Percentiles rank a stretch among this genome's conserved stretches.
These are phyloP conservation scores for Chelonus insularis DNA, from an alignment of 1,140 invertebrate species.

Conservation along the genomic window DNA sequence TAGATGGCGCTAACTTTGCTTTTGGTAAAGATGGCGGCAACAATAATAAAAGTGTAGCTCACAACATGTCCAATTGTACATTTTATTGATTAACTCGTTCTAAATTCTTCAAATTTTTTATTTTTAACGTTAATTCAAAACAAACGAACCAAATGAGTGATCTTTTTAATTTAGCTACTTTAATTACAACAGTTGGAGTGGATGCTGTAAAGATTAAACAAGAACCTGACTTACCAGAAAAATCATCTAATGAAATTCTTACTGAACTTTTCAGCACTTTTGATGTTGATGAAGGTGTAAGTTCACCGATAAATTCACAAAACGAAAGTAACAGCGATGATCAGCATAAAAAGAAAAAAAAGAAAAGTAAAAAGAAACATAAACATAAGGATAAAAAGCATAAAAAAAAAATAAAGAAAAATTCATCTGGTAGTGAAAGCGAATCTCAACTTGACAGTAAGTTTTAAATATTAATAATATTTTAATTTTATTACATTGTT, in stretches of 20 bases:
- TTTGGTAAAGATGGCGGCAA: too few relatives aligned
- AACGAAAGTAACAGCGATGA: slow-evolving; percentile 52
- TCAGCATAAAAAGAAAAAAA: slow-evolving; percentile 59
- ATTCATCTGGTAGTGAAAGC: slow-evolving; percentile 58
- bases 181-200: slow-evolving; percentile 55
- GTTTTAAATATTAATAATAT: slow-evolving; percentile 12
- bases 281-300: slow-evolving; percentile 54
- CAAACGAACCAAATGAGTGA: too few relatives aligned
- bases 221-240: slow-evolving; percentile 59
- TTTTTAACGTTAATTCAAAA: background rate
- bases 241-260: slow-evolving; percentile 78
- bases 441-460: slow-evolving; percentile 51
- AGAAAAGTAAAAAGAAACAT: slow-evolving; percentile 62
- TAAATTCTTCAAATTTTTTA: too few relatives aligned
- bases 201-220: slow-evolving; percentile 57
- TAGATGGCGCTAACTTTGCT: too few relatives aligned
- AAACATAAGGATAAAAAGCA: slow-evolving; percentile 62
- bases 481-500: slow-evolving; percentile 5
- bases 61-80: too few relatives aligned
- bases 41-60: too few relatives aligned
- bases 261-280: slow-evolving; percentile 77
- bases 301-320: slow-evolving; percentile 33
- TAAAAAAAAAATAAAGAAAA: slow-evolving; percentile 59
- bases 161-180: slow-evolving; percentile 55
- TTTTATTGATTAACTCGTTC: too few relatives aligned